These are phyloP conservation scores for Platanista minor DNA, from an alignment of 2,113 vertebrate species.

Conservation along the genomic window DNA sequence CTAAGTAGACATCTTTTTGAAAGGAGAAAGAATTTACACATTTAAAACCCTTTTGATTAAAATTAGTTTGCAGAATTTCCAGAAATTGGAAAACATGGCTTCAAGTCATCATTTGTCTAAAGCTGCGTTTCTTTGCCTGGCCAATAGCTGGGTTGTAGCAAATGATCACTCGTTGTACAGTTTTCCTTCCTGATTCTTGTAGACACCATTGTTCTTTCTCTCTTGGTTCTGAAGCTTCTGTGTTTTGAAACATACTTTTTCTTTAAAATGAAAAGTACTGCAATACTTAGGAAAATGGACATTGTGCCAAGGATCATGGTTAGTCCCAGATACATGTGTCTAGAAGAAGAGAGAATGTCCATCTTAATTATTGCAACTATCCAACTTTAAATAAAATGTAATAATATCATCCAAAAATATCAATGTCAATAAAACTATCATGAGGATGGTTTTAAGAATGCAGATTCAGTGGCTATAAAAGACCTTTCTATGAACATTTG, in stretches of 20 bases:
- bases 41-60: slow-evolving; percentile 9
- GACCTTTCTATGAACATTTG: not conserved
- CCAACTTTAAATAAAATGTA: not conserved
- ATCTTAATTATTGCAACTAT: not conserved
- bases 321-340: slow-evolving; percentile 90
- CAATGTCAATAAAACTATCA: not conserved
- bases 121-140: slow-evolving; percentile 89
- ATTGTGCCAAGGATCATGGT: slow-evolving; percentile 87
- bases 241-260: slow-evolving; percentile 79
- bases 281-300: slow-evolving; percentile 87
- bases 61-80: slow-evolving; percentile 42
- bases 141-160: slow-evolving; percentile 79
- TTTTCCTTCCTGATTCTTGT: slow-evolving; percentile 81
- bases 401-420: not conserved
- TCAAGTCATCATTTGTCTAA: slow-evolving; percentile 71
- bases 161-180: slow-evolving; percentile 76
- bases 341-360: slow-evolving; percentile 74
- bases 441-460: not conserved
- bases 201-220: slow-evolving; percentile 77
- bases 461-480: not conserved
- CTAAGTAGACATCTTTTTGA: slow-evolving; percentile 22
- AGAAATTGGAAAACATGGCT: not conserved
- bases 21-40: not conserved
- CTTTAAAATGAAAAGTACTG: slow-evolving; percentile 85
- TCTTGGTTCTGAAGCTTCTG: slow-evolving; percentile 70